phyloP scores from a whole-genome alignment of 2,797 vertebrate genomes.

The Gymnoscopelus microlampas region DNA sequence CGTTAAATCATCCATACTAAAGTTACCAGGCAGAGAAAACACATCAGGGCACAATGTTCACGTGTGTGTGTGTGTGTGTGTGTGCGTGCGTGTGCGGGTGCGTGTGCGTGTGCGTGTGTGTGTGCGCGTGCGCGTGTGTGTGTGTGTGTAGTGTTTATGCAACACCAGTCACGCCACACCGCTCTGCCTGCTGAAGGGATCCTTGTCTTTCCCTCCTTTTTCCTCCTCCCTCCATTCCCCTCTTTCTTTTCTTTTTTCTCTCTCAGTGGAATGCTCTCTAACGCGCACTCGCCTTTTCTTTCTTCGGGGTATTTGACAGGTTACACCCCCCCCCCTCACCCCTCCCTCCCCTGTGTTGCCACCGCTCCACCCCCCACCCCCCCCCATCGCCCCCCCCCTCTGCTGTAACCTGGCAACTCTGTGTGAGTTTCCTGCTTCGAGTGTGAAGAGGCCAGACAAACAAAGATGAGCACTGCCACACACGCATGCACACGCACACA shows the following conservation, averaged over 20 bases:
- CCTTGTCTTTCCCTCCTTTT: conserved; percentile 67
- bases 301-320: conserved; percentile 71
- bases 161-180: conserved; percentile 74
- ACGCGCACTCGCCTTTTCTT: conserved; percentile 59
- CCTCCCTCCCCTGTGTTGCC: conserved; percentile 1
- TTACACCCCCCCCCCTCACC: conserved; percentile 43
- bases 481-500: conserved; percentile 7
- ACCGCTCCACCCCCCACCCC: background rate
- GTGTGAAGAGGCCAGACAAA: conserved; percentile 67
- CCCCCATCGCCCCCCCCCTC: background rate
- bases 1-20: conserved; percentile 85
- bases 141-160: conserved; percentile 67
- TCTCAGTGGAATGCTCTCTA: conserved; percentile 59
- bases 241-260: conserved; percentile 53
- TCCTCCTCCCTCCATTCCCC: conserved; percentile 38
- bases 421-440: conserved; percentile 66
- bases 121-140: conserved; percentile 15
- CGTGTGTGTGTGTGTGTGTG: conserved; percentile 19
- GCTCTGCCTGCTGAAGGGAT: conserved; percentile 71
- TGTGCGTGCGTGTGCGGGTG: conserved; percentile 8
- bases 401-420: conserved; percentile 65
- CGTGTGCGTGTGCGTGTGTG: conserved; percentile 1
- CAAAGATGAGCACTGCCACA: conserved; percentile 53
- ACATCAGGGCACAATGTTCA: conserved; percentile 71
- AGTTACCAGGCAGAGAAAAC: conserved; percentile 79